Conservation (phyloP, 1,140 invertebrate species). For the Hylaeus anthracinus region DNA sequence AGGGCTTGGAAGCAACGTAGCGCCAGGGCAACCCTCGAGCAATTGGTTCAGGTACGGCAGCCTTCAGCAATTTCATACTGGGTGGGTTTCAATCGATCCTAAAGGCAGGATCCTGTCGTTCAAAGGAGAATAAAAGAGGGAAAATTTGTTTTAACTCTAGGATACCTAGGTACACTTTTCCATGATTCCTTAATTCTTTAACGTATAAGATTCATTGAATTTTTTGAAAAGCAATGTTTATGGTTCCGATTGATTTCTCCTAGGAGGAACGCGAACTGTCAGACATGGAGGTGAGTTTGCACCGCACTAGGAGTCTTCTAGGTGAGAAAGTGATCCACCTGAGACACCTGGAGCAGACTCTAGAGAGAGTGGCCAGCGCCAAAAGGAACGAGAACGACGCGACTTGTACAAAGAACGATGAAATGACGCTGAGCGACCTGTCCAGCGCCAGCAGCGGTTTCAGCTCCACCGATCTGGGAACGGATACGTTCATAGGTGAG, state of each 20-base stretch:
- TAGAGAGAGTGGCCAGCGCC: constrained; percentile 82
- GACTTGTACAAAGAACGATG: constrained; percentile 79
- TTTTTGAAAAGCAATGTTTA: no score
- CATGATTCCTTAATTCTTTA: no score
- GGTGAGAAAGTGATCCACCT: constrained; percentile 90
- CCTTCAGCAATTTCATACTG: no score
- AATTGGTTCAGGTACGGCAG: constrained; percentile 82
- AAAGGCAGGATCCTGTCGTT: no score
- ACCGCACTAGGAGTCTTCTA: constrained; percentile 87
- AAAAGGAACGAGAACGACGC: constrained; percentile 77
- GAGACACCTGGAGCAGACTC: constrained; percentile 87
- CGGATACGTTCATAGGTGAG: constrained; percentile 80
- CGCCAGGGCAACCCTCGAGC: constrained; percentile 83
- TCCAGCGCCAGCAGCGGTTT: constrained; percentile 87
- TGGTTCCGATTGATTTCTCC: not conserved
- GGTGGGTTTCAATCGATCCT: no score
- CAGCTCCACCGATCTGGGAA: constrained; percentile 85
- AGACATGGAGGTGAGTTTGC: constrained; percentile 89
- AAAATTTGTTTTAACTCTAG: no score
- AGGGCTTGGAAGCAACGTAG: constrained; percentile 84
- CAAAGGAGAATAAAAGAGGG: no score
- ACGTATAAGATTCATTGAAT: no score
- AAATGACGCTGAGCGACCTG: constrained; percentile 83
- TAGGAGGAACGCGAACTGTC: constrained; percentile 89
- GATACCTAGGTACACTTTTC: no score